phyloP scores from a whole-genome alignment of 1,140 invertebrate genomes.

The Drosophila nebulosa region DNA sequence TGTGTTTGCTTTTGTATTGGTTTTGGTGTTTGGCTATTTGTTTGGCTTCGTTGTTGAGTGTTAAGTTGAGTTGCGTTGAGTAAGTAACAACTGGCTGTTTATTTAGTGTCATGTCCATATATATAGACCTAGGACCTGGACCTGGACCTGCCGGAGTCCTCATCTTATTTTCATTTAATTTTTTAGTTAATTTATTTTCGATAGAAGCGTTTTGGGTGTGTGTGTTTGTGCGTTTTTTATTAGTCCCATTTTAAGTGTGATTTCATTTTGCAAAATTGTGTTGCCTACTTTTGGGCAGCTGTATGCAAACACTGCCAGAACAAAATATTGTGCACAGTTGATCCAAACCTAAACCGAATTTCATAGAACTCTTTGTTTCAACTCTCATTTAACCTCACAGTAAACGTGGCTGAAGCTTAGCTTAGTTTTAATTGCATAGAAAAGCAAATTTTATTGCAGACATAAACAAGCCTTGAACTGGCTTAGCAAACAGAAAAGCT shows the following conservation, averaged over 20 bases:
- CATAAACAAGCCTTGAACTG: background rate
- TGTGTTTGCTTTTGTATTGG: conserved; percentile 14
- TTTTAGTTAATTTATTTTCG: conserved; percentile 19
- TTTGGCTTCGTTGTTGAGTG: conserved; percentile 60
- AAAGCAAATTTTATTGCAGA: background rate
- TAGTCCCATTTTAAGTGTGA: conserved; percentile 60
- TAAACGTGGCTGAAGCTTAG: conserved; percentile 11
- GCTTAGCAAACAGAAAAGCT: background rate
- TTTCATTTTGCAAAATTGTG: conserved; percentile 27
- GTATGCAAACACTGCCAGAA: conserved; percentile 31
- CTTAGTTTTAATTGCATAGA: background rate
- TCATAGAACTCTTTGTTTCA: background rate
- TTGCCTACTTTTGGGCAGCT: conserved; percentile 59
- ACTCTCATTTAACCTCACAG: background rate
- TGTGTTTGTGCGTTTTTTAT: conserved; percentile 38
- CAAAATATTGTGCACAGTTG: conserved; percentile 21
- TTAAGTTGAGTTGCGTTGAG: conserved; percentile 31
- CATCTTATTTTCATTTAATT: conserved; percentile 68
- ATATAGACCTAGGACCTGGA: conserved; percentile 36
- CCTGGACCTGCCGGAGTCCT: background rate
- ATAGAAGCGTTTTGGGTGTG: too few relatives aligned
- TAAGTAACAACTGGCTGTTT: conserved; percentile 76
- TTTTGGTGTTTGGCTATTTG: conserved; percentile 51
- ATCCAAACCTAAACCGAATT: background rate
- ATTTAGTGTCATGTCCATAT: conserved; percentile 65